A percentile compares a stretch with the other conserved stretches of the same genome.
Conservation (phyloP, 2,888 invertebrate genomes). For the Sthenelais limicola region DNA sequence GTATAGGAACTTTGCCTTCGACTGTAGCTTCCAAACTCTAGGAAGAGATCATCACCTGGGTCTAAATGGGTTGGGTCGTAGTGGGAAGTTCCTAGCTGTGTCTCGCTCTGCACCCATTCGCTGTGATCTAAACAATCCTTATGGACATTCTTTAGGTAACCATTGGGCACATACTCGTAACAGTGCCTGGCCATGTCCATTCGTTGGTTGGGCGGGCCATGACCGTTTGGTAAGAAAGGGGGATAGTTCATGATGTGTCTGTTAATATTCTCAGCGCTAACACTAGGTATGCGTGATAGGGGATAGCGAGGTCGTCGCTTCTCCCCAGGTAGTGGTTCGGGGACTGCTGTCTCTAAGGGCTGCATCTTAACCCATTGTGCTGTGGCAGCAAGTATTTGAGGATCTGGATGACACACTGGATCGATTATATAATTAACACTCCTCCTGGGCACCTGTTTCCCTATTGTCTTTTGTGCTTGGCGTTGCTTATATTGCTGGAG, state of each 20-base stretch:
- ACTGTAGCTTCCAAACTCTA: no score
- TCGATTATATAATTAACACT: conserved; percentile 10
- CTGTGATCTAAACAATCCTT: conserved; percentile 3
- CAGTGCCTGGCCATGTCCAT: background rate
- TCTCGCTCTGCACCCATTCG: conserved; percentile 18
- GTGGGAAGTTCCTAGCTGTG: background rate
- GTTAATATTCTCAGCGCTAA: conserved; percentile 22
- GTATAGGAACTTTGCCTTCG: no score
- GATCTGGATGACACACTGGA: conserved; percentile 20
- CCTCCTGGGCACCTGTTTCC: background rate
- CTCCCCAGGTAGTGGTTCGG: background rate
- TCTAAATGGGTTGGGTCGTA: no score
- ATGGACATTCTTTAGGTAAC: conserved; percentile 23
- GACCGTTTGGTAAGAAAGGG: conserved; percentile 9
- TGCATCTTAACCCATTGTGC: conserved; percentile 27
- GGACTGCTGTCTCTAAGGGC: conserved; percentile 3
- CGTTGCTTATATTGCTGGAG: conserved; percentile 43
- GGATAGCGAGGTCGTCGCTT: background rate
- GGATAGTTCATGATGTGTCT: background rate
- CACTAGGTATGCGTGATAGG: conserved; percentile 1
- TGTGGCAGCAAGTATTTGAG: conserved; percentile 14
- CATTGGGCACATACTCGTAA: conserved; percentile 28
- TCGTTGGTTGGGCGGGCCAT: background rate
- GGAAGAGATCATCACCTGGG: no score
- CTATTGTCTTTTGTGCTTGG: conserved; percentile 8